Conservation (phyloP, 2,113 vertebrate species). For the Colaptes auratus region DNA sequence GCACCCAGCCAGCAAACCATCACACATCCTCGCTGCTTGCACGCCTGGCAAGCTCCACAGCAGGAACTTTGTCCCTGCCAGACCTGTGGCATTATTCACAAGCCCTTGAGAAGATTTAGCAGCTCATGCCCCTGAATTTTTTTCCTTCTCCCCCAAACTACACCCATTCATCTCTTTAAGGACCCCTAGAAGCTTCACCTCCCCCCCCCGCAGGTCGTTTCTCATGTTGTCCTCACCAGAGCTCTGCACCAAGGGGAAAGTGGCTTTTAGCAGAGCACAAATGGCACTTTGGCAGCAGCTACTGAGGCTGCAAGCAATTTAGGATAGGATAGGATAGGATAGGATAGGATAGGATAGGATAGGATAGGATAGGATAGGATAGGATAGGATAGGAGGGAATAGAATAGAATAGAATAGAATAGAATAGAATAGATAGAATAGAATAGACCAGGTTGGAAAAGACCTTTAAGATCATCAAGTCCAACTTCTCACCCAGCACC, state of each 20-base stretch:
- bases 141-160: neutral
- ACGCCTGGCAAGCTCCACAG: neutral
- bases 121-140: neutral
- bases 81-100: constrained; percentile 15
- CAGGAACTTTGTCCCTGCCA: constrained; percentile 7
- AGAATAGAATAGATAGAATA: no score
- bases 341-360: no score
- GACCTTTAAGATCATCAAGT: no score
- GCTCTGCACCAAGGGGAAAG: neutral
- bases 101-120: constrained; percentile 9
- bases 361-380: no score
- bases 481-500: no score
- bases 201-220: neutral
- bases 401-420: no score
- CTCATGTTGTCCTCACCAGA: neutral
- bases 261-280: neutral
- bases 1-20: constrained; percentile 41
- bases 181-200: neutral
- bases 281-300: neutral
- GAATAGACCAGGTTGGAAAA: no score
- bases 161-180: constrained; percentile 23
- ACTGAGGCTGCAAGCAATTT: neutral
- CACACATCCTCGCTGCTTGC: neutral
- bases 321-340: no score
- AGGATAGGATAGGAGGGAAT: no score